phyloP scores from a whole-genome alignment of 2,113 vertebrate genomes.

The Eidolon helvum region DNA sequence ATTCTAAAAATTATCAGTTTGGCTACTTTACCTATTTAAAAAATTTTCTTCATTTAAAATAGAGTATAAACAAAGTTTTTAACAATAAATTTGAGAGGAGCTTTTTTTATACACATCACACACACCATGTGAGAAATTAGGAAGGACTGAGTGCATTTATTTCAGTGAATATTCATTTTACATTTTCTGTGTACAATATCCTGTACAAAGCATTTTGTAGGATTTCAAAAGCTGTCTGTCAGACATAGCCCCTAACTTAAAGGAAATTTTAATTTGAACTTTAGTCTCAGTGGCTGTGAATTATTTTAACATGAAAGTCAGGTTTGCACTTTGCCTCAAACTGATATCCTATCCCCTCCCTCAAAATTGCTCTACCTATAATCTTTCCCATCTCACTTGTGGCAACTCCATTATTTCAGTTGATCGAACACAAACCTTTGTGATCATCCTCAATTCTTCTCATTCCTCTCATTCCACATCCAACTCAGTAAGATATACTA shows the following conservation, averaged over 20 bases:
- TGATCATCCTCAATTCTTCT: background rate
- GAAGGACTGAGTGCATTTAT: background rate
- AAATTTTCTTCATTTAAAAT: background rate
- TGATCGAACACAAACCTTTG: background rate
- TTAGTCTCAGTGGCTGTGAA: background rate
- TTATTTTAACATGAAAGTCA: background rate
- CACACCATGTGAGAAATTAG: background rate
- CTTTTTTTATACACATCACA: background rate
- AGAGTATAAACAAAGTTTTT: background rate
- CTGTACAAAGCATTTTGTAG: background rate
- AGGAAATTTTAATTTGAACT: background rate
- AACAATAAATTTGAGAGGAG: background rate
- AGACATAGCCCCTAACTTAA: background rate
- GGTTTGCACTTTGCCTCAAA: background rate
- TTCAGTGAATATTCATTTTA: background rate
- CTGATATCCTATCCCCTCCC: background rate
- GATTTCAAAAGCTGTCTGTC: background rate
- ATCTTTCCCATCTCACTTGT: background rate
- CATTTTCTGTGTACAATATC: background rate
- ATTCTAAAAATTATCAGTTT: background rate
- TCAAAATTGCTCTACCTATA: background rate
- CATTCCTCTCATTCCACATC: background rate
- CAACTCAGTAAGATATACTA: background rate
- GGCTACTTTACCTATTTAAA: background rate
- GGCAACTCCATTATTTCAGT: background rate